Base-by-base conservation (phyloP, 2,888 invertebrate species). In the Malacosoma neustria region DNA sequence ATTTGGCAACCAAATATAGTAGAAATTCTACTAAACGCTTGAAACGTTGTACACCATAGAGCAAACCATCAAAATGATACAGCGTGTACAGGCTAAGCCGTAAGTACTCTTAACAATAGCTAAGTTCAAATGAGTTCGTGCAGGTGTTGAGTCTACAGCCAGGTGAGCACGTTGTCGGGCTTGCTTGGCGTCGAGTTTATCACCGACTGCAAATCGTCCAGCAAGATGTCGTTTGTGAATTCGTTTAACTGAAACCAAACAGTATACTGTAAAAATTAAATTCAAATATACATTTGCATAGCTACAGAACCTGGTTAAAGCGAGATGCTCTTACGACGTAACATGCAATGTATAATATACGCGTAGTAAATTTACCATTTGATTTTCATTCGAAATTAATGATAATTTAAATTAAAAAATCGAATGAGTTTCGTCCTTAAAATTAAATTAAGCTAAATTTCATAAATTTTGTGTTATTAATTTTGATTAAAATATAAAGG, bases 131-230 rank as follows among this genome's bases (percentile, higher is more conserved):
- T 22, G 22, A 7, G 22, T 61, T 69, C 63, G 61, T 58, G 53
- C 65, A 57, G 58, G 61, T 67, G 60, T 58, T 55, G 59, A 43
- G 48, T 54, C 48, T 90, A 95, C 87, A 95, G 91, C 95, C 95
- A 95, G 69, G 94, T 95, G 62, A 95, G 89, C 66, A 91, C 92
- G 76, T 93, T 93, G 74, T 94, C 94, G 68, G 94, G 90, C 88
- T 95, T 95, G 77, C 91, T 93, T 64, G 92, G 91, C 63, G 93
- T 91, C 54, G 96, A 92, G 86, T 93, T 94, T 69, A 96, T 94
- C 66, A 97, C 89, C 54, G 93, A 94, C 82, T 96, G 94, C 68
- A 96, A 95, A 79, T 93, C 93, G 62, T 95, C 95, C 77, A 96
- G 87, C 70, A 96, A 88, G 71, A 95, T 93, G 73, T 94, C 94